Conservation (phyloP, 2,797 vertebrate genomes). For the Spinibarbus caldwelli region DNA sequence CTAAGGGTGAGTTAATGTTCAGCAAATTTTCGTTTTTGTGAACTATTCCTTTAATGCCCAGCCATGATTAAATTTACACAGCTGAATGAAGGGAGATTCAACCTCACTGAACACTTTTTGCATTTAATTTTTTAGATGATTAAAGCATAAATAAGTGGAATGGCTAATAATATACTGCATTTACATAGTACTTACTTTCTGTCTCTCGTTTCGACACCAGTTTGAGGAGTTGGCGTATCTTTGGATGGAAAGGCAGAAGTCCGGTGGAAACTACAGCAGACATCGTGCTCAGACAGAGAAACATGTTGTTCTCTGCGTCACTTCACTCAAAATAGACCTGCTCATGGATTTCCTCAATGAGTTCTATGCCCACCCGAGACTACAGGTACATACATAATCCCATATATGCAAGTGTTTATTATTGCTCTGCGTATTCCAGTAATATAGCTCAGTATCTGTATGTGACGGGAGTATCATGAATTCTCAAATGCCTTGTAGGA, state of each 20-base stretch:
- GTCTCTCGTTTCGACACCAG: constrained; percentile 62
- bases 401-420: neutral
- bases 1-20: too few species aligned
- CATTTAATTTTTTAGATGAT: too few species aligned
- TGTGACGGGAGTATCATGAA: neutral
- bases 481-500: constrained; percentile 70
- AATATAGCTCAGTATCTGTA: neutral
- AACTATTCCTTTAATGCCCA: neutral
- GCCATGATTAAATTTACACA: neutral
- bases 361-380: constrained; percentile 85
- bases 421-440: neutral
- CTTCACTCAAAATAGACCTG: constrained; percentile 85
- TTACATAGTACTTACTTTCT: neutral
- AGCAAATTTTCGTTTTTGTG: too few species aligned
- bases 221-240: constrained; percentile 85
- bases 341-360: constrained; percentile 89
- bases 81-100: neutral
- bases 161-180: neutral
- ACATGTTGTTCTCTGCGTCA: constrained; percentile 86
- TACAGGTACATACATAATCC: constrained; percentile 73
- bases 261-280: constrained; percentile 86
- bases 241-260: constrained; percentile 88
- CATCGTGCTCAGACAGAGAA: constrained; percentile 87
- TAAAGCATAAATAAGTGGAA: neutral
- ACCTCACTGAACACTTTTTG: too few species aligned